Evolutionary conservation across 2,113 vertebrate genomes (phyloP).

Genomic region (Catharus minimus): DNA sequence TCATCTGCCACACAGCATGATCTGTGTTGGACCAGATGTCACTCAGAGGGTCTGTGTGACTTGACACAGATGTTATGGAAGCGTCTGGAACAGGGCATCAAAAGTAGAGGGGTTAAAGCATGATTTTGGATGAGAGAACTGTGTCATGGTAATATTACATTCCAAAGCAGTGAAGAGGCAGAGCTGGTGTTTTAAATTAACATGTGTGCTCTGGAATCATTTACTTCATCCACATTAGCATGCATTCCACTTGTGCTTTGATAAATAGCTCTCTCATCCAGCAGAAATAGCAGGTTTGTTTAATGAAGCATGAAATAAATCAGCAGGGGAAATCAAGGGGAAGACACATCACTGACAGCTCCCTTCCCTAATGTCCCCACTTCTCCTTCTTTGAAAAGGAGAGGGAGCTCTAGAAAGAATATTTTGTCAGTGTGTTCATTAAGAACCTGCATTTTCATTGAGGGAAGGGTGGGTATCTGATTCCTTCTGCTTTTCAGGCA

Average conservation of each 20-base stretch:
- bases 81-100: background rate
- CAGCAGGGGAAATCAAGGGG: background rate
- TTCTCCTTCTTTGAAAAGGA: background rate
- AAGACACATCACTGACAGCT: background rate
- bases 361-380: background rate
- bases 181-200: constrained; percentile 48
- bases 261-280: background rate
- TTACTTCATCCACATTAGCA: constrained; percentile 16
- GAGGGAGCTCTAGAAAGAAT: background rate
- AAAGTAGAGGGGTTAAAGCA: constrained; percentile 21
- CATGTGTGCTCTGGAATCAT: constrained; percentile 11
- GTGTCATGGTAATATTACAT: constrained; percentile 21
- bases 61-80: constrained; percentile 32
- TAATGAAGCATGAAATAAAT: constrained; percentile 21
- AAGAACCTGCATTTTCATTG: background rate
- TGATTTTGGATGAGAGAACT: constrained; percentile 23
- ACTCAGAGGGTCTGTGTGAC: background rate
- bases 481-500: background rate
- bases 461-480: background rate
- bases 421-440: background rate
- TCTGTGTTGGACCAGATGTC: background rate
- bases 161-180: constrained; percentile 44
- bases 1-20: background rate
- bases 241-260: constrained; percentile 49
- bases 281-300: constrained; percentile 45